These are phyloP conservation scores for Clarias gariepinus DNA, from an alignment of 2,113 vertebrate genomes.

Conservation along the genomic window DNA sequence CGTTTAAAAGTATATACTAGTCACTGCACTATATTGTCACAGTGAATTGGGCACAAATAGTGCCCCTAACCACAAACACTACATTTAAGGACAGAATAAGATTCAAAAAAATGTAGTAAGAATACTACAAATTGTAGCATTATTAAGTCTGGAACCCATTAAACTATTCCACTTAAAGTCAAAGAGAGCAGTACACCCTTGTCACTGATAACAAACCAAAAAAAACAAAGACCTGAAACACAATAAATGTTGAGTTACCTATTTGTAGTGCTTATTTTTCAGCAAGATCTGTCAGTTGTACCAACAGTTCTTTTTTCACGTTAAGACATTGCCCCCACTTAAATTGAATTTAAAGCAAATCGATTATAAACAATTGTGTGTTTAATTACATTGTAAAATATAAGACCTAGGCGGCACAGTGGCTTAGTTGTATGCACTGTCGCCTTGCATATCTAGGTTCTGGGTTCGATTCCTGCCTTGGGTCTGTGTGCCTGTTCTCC, in stretches of 20 bases:
- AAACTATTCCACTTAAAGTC: not conserved
- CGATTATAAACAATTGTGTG: not conserved
- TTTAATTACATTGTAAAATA: not conserved
- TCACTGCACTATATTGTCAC: not conserved
- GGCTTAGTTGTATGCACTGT: too few relatives aligned
- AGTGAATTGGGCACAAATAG: not conserved
- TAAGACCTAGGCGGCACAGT: not conserved
- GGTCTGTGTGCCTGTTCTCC: too few relatives aligned
- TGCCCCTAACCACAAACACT: not conserved
- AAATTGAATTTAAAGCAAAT: not conserved
- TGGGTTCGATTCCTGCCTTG: too few relatives aligned
- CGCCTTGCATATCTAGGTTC: too few relatives aligned
- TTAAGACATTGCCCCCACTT: too few relatives aligned
- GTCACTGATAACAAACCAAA: not conserved
- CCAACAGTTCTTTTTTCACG: not conserved
- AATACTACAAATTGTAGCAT: not conserved
- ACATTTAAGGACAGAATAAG: not conserved
- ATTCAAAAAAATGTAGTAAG: too few relatives aligned
- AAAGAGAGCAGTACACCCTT: not conserved
- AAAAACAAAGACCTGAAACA: not conserved
- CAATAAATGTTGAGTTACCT: not conserved
- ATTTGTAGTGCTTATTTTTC: not conserved
- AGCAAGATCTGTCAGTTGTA: not conserved
- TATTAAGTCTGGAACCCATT: not conserved
- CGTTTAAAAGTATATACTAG: not conserved